phyloP scores from a whole-genome alignment of 2,888 invertebrate genomes.

The Uloborus plumipes region DNA sequence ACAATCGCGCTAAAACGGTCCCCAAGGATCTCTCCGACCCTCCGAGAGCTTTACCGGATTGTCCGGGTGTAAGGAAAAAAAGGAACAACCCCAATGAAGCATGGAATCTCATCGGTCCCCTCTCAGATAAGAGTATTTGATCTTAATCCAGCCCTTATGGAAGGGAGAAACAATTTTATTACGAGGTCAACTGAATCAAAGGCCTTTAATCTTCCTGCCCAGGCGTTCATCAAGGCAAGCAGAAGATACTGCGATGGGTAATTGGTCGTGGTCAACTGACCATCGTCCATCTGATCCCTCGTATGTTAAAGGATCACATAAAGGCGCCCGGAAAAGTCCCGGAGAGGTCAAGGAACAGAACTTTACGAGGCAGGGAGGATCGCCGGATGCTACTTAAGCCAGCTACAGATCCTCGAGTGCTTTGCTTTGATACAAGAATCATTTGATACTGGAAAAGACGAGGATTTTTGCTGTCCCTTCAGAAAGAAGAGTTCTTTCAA shows the following conservation, averaged over 20 bases:
- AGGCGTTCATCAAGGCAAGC: background rate
- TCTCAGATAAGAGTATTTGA: slow-evolving; percentile 10
- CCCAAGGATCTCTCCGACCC: slow-evolving; percentile 9
- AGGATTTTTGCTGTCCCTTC: no score
- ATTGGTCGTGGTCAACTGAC: slow-evolving; percentile 49
- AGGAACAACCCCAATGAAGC: slow-evolving; percentile 7
- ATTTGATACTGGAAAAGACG: background rate
- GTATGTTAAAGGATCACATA: slow-evolving; percentile 43
- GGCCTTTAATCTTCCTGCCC: slow-evolving; percentile 31
- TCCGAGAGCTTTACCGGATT: slow-evolving; percentile 7
- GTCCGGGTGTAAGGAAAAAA: slow-evolving; percentile 5
- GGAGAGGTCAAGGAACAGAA: slow-evolving; percentile 23
- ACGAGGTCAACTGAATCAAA: slow-evolving; percentile 28
- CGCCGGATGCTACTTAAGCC: slow-evolving; percentile 17
- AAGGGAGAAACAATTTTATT: slow-evolving; percentile 39
- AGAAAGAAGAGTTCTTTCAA: no score
- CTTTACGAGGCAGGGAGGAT: slow-evolving; percentile 48
- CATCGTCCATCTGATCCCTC: slow-evolving; percentile 35
- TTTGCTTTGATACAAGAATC: background rate
- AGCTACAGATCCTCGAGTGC: slow-evolving; percentile 3
- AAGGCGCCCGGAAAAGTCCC: slow-evolving; percentile 11
- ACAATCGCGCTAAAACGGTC: slow-evolving; percentile 28
- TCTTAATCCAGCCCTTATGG: slow-evolving; percentile 40
- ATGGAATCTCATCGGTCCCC: background rate
- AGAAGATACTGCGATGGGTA: slow-evolving; percentile 17